These are phyloP conservation scores for Aratinga solstitialis DNA, from an alignment of 2,797 vertebrate species.

Conservation along the genomic window DNA sequence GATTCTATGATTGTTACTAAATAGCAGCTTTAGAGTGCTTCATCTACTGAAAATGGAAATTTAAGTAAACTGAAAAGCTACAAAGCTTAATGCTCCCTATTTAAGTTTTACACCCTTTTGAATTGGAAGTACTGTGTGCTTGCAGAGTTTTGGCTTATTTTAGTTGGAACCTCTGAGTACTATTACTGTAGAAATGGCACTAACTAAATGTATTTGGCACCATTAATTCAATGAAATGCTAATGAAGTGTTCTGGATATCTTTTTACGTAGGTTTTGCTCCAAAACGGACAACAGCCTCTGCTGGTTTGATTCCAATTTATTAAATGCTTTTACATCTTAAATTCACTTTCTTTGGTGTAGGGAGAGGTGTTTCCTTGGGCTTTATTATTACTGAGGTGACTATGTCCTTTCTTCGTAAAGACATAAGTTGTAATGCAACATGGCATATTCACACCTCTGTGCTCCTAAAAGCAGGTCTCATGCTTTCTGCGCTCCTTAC, in stretches of 20 bases:
- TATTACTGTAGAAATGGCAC: neutral
- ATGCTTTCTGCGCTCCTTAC: neutral
- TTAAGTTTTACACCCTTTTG: neutral
- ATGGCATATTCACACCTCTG: neutral
- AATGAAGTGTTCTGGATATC: slow-evolving; percentile 14
- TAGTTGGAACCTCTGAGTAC: neutral
- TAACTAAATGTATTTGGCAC: neutral
- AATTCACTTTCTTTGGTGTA: slow-evolving; percentile 26
- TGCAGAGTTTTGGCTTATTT: neutral
- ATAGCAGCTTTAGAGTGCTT: neutral
- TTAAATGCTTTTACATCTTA: slow-evolving; percentile 13
- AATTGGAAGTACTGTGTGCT: neutral
- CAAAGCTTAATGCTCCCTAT: neutral
- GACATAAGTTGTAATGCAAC: neutral
- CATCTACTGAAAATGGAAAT: neutral
- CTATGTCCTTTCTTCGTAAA: neutral
- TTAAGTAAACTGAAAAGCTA: neutral
- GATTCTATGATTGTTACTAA: neutral
- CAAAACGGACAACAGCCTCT: slow-evolving; percentile 45
- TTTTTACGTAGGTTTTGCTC: slow-evolving; percentile 53
- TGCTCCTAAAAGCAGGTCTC: neutral
- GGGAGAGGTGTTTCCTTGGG: slow-evolving; percentile 28
- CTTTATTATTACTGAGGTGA: neutral
- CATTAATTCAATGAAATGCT: neutral
- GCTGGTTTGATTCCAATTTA: slow-evolving; percentile 59